Evolutionary conservation across 2,888 invertebrate genomes (phyloP).

Genomic region (Orgyia antiqua): DNA sequence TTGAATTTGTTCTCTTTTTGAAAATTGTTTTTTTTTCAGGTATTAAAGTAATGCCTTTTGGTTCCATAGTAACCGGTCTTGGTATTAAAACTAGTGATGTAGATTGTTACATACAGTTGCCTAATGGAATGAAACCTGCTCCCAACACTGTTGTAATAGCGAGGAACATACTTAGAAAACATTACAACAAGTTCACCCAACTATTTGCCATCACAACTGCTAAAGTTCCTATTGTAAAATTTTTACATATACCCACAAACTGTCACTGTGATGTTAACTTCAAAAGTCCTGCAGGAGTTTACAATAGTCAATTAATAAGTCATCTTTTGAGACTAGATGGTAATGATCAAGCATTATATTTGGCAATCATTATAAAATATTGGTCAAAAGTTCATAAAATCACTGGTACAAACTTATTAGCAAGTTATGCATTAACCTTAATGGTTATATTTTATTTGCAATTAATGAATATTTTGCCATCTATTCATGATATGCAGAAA

Average conservation of each 20-base stretch:
- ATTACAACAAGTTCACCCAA: conserved; percentile 57
- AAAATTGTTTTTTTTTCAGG: conserved; percentile 36
- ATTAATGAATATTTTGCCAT: conserved; percentile 75
- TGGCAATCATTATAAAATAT: conserved; percentile 84
- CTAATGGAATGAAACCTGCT: conserved; percentile 21
- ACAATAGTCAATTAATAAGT: conserved; percentile 81
- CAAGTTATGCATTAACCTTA: conserved; percentile 82
- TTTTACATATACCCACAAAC: conserved; percentile 77
- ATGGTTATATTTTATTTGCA: conserved; percentile 85
- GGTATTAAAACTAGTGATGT: conserved; percentile 84
- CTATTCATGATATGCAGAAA: conserved; percentile 67
- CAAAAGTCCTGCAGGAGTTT: conserved; percentile 81
- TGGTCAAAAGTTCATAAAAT: conserved; percentile 83
- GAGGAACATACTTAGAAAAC: conserved; percentile 48
- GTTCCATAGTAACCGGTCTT: conserved; percentile 84
- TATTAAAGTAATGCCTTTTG: conserved; percentile 77
- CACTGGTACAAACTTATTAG: conserved; percentile 74
- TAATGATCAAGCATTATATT: conserved; percentile 63
- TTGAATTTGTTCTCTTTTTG: too few species aligned
- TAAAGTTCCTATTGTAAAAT: conserved; percentile 87
- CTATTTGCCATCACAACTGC: conserved; percentile 81
- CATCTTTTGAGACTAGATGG: conserved; percentile 75
- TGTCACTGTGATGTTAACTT: conserved; percentile 85
- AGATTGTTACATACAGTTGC: conserved; percentile 80
- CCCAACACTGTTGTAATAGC: conserved; percentile 33